These are phyloP conservation scores for Drosophila merina DNA, from an alignment of 2,888 invertebrate species.

Conservation along the genomic window DNA sequence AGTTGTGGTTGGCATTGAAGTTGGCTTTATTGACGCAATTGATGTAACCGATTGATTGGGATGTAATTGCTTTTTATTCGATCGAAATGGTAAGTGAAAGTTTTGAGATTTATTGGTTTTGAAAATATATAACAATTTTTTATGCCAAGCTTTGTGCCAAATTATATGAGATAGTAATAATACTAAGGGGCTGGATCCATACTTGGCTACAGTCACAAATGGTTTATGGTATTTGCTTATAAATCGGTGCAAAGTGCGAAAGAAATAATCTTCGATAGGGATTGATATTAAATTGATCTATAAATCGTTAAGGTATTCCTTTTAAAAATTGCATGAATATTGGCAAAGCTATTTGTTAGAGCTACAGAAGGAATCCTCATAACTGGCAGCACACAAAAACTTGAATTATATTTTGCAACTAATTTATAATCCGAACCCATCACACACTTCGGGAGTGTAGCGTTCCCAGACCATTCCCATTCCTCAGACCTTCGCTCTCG, in stretches of 20 bases:
- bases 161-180: too few relatives aligned
- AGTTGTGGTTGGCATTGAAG: slow-evolving; percentile 27
- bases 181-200: too few relatives aligned
- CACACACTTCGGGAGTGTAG: not conserved
- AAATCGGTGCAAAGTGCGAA: too few relatives aligned
- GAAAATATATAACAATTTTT: not conserved
- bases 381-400: slow-evolving; percentile 11
- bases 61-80: slow-evolving; percentile 68
- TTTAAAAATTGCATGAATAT: too few relatives aligned
- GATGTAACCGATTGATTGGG: slow-evolving; percentile 57
- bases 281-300: too few relatives aligned
- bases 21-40: slow-evolving; percentile 41
- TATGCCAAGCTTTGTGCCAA: too few relatives aligned
- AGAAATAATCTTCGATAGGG: too few relatives aligned
- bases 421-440: slow-evolving; percentile 52
- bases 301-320: too few relatives aligned
- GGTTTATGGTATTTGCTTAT: too few relatives aligned
- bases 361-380: slow-evolving; percentile 1
- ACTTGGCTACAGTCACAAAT: too few relatives aligned
- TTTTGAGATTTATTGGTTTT: not conserved
- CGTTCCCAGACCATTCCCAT: slow-evolving; percentile 8
- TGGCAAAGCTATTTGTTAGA: not conserved
- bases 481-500: not conserved
- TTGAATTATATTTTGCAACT: slow-evolving; percentile 70
- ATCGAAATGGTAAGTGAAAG: slow-evolving; percentile 6